Conservation (phyloP, 2,888 invertebrate species). For the Ophion ventricosus region DNA sequence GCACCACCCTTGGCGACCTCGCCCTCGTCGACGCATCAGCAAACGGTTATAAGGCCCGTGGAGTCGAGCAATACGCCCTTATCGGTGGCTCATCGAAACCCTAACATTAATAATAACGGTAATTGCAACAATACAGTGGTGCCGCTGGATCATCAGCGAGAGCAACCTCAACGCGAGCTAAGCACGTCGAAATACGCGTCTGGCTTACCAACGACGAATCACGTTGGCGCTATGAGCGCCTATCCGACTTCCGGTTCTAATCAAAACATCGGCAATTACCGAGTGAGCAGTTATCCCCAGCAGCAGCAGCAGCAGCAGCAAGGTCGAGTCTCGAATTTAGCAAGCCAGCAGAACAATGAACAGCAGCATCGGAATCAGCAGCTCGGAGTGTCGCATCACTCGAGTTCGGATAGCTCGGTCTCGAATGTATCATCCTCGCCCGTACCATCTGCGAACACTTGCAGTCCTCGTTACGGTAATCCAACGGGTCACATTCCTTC, state of each 20-base stretch:
- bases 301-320: conserved; percentile 41
- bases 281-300: conserved; percentile 66
- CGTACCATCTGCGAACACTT: conserved; percentile 71
- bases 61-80: conserved; percentile 68
- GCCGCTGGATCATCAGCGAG: conserved; percentile 69
- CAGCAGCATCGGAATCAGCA: conserved; percentile 51
- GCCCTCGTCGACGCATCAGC: conserved; percentile 76
- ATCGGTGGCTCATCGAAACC: conserved; percentile 56
- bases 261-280: conserved; percentile 67
- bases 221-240: conserved; percentile 52
- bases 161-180: conserved; percentile 70
- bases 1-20: conserved; percentile 81
- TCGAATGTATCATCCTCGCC: conserved; percentile 64
- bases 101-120: conserved; percentile 43
- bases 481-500: conserved; percentile 79
- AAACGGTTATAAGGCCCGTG: conserved; percentile 71
- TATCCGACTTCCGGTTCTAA: conserved; percentile 59
- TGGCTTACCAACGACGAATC: conserved; percentile 53
- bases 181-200: conserved; percentile 67
- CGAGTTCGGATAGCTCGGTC: conserved; percentile 57
- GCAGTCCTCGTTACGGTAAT: conserved; percentile 74
- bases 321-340: conserved; percentile 34
- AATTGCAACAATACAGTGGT: conserved; percentile 20
- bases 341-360: conserved; percentile 58
- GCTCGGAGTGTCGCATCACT: conserved; percentile 52